Base-by-base conservation (phyloP, 2,888 invertebrate species). In the Drosophila lacicola region DNA sequence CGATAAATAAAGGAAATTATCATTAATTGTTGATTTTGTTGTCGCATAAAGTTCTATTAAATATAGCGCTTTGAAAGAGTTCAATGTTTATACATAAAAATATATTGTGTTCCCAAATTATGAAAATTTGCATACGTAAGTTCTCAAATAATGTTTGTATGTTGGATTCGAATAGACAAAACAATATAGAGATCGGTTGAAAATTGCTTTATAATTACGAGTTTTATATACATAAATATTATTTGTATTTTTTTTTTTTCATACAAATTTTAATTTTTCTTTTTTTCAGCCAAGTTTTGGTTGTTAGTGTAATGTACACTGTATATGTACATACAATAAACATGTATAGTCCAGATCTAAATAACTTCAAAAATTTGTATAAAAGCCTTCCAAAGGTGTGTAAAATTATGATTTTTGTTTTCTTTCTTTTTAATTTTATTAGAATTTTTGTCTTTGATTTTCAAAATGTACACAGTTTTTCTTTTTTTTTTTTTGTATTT, bases 391-490 rank as follows among this genome's bases (percentile, higher is more conserved):
- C 58, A 51, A 75, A 68, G 63, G 56, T 70, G 46, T 47, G 42
- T 60, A 60, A 55, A 55, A 56, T 55, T 58, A 70, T 58, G 56
- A 10, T 46, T 45, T 44, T 19, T n/a, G 44, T 45, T 37, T 53
- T 53, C 55, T 64, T 74, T 50, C 13, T 50, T 68, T 66, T 70
- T 39, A 64, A 55, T 66, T 78, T 82, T 80, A 69, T 72, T 84
- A 71, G 62, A 74, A 74, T 80, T 82, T 74, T 78, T 80, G 76
- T 82, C 80, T 80, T 84, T 82, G 74, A 78, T 82, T 74, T 76
- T 79, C 78, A 77, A 84, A 83, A 82, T 82, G 58, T 82, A 77
- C 78, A 83, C 67, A 63, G 45, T 80, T 73, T 11, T 47, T 55
- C 21, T 46, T 64, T 34, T 36, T 25, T 42, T 45, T 63, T 54